Percentiles rank a stretch among this genome's conserved stretches.
Evolutionary conservation across 2,888 invertebrate species (phyloP).

Genomic region (Cylloceria caligata): DNA sequence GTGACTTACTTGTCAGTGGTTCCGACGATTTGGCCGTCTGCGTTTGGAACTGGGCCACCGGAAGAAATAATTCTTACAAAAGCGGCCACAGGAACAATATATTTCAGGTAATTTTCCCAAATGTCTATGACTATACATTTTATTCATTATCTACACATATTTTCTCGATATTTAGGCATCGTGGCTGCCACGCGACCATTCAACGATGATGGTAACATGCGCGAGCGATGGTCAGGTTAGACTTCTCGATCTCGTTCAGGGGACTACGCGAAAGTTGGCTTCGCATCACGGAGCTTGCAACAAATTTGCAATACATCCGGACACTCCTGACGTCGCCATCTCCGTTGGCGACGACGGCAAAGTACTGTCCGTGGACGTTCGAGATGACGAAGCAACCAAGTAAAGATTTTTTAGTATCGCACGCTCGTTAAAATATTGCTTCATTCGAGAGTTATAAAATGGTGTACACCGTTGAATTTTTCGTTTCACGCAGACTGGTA

Average conservation of each 20-base stretch:
- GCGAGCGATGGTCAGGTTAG: slow-evolving; percentile 95
- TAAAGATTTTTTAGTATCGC: slow-evolving; percentile 71
- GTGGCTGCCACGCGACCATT: slow-evolving; percentile 92
- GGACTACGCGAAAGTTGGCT: slow-evolving; percentile 86
- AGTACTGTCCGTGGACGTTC: slow-evolving; percentile 93
- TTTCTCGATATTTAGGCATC: slow-evolving; percentile 86
- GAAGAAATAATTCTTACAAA: slow-evolving; percentile 89
- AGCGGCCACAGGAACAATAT: slow-evolving; percentile 95
- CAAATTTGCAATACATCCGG: slow-evolving; percentile 92
- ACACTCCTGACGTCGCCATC: slow-evolving; percentile 91
- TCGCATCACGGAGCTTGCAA: slow-evolving; percentile 92
- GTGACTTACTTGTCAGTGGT: slow-evolving; percentile 92
- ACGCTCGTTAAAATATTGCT: neutral
- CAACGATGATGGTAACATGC: slow-evolving; percentile 94
- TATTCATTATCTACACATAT: neutral
- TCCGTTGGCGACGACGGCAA: slow-evolving; percentile 96
- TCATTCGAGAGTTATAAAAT: too few relatives aligned
- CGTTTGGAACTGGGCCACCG: slow-evolving; percentile 96
- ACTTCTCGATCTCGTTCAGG: slow-evolving; percentile 86
- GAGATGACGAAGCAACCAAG: slow-evolving; percentile 89
- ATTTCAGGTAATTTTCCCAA: slow-evolving; percentile 89
- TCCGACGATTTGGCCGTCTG: slow-evolving; percentile 95
- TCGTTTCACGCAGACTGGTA: slow-evolving; percentile 86
- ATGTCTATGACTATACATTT: too few relatives aligned
- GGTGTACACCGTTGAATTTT: too few relatives aligned